These are phyloP conservation scores for Delia radicum DNA, from an alignment of 1,140 invertebrate genomes.

Conservation along the genomic window DNA sequence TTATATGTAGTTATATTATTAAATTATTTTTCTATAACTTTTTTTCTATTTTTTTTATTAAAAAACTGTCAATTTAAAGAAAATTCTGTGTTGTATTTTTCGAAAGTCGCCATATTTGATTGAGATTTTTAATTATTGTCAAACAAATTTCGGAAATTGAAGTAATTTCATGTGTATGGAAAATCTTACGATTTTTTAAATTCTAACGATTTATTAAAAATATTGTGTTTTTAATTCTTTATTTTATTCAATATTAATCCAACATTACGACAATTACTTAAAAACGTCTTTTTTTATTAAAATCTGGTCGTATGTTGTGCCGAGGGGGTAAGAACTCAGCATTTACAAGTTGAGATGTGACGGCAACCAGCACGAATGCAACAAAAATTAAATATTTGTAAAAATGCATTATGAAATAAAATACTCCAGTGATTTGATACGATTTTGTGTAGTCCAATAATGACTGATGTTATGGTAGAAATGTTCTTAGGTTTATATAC, in stretches of 20 bases:
- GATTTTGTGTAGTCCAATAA: neutral
- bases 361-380: neutral
- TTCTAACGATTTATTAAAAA: neutral
- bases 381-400: neutral
- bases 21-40: too few species aligned
- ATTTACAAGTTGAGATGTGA: neutral
- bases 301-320: neutral
- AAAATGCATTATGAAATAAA: neutral
- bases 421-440: neutral
- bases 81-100: too few species aligned
- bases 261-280: neutral
- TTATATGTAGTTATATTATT: too few species aligned
- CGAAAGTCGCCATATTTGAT: too few species aligned
- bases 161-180: too few species aligned
- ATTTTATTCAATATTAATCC: neutral
- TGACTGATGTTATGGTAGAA: neutral
- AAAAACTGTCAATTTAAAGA: too few species aligned
- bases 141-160: too few species aligned
- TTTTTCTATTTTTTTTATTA: too few species aligned
- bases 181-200: too few species aligned
- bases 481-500: neutral
- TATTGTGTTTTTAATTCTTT: neutral
- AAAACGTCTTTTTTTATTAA: neutral
- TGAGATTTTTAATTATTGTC: too few species aligned
- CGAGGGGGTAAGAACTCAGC: neutral